A percentile compares a stretch with the other conserved stretches of the same genome.
Evolutionary conservation across 2,113 vertebrate species (phyloP).

Genomic region (Cepphus grylle): DNA sequence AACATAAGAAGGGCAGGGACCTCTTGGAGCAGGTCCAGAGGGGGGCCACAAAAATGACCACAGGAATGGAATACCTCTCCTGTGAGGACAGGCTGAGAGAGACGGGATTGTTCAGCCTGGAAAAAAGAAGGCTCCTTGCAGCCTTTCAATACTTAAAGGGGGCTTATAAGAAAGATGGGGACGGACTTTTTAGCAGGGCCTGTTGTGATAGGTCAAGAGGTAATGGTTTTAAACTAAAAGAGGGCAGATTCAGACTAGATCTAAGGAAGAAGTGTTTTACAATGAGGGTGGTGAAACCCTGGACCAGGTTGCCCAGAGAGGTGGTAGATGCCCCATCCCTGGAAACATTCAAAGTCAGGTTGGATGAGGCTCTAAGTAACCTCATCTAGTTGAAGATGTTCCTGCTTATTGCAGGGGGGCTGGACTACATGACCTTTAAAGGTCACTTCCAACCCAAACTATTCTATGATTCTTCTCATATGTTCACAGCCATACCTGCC

Average conservation of each 20-base stretch:
- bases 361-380: background rate
- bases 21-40: background rate
- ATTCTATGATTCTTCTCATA: background rate
- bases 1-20: background rate
- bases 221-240: background rate
- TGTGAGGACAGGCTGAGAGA: background rate
- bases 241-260: background rate
- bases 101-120: background rate
- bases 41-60: background rate
- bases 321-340: background rate
- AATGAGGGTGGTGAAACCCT: background rate
- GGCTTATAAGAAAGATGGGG: background rate
- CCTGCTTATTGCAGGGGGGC: background rate
- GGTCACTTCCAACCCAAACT: background rate
- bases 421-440: background rate
- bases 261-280: background rate
- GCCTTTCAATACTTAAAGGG: background rate
- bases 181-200: background rate
- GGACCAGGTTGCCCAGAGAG: background rate
- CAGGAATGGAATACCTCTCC: background rate
- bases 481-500: background rate
- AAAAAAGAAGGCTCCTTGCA: background rate
- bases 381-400: background rate
- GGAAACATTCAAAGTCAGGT: background rate
- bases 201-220: background rate